These are phyloP conservation scores for Drosophila kanapiae DNA, from an alignment of 1,140 invertebrate species.

Conservation along the genomic window DNA sequence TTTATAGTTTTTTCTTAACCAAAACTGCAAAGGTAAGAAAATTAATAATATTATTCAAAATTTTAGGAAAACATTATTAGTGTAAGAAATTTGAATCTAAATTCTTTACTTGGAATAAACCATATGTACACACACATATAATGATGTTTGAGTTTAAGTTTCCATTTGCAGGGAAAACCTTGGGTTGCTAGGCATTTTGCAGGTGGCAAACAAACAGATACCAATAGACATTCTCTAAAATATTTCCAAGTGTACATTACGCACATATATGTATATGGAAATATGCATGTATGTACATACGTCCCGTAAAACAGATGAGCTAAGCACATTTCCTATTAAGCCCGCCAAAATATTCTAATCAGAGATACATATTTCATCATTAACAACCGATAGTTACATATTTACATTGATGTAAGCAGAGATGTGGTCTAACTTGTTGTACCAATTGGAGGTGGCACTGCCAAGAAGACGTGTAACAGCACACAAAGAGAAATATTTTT, in stretches of 20 bases:
- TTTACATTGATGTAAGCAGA: constrained; percentile 2
- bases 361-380: background rate
- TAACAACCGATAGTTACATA: background rate
- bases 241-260: background rate
- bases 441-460: constrained; percentile 10
- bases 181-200: constrained; percentile 32
- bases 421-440: background rate
- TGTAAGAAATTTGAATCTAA: background rate
- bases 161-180: background rate
- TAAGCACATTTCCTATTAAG: background rate
- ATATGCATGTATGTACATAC: background rate
- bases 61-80: too few relatives aligned
- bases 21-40: constrained; percentile 15
- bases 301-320: background rate
- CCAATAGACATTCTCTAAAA: background rate
- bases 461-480: background rate
- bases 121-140: background rate
- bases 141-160: background rate
- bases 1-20: constrained; percentile 10
- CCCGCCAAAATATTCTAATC: background rate
- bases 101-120: background rate
- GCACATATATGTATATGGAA: background rate
- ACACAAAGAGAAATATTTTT: constrained; percentile 19
- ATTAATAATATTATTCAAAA: background rate
- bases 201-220: constrained; percentile 12